These are phyloP conservation scores for Orientallactaga sibirica DNA, from an alignment of 2,797 vertebrate species.

Conservation along the genomic window DNA sequence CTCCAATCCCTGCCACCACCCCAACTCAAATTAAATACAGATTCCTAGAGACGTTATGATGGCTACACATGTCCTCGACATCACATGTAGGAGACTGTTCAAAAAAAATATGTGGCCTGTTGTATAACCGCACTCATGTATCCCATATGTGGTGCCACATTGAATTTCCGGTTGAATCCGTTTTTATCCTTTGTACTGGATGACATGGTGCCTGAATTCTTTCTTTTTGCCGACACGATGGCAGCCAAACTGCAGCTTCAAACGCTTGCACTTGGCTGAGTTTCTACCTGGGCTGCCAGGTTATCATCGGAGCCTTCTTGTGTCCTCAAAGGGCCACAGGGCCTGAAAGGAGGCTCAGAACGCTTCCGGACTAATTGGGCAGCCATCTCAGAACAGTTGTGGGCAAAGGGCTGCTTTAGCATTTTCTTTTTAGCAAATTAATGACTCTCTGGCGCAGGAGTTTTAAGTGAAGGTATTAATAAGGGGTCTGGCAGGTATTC, in stretches of 20 bases:
- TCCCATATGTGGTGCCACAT: constrained; percentile 98
- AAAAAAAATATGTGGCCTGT: constrained; percentile 91
- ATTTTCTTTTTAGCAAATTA: constrained; percentile 88
- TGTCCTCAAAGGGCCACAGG: constrained; percentile 92
- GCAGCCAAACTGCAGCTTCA: constrained; percentile 94
- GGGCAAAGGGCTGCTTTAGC: constrained; percentile 88
- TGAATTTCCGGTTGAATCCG: constrained; percentile 95
- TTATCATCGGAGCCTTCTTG: constrained; percentile 91
- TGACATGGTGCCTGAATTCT: constrained; percentile 94
- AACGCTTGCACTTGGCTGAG: constrained; percentile 91
- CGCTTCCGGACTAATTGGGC: constrained; percentile 88
- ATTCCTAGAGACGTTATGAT: constrained; percentile 93
- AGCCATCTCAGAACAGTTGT: constrained; percentile 88
- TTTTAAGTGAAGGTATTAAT: constrained; percentile 93
- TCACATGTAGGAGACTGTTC: constrained; percentile 94
- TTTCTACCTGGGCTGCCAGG: constrained; percentile 95
- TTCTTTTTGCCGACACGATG: constrained; percentile 92
- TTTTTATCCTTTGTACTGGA: constrained; percentile 94
- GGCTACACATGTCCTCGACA: constrained; percentile 96
- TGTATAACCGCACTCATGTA: constrained; percentile 95
- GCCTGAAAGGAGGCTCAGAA: constrained; percentile 90
- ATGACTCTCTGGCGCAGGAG: constrained; percentile 89
- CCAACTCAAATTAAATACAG: constrained; percentile 94
- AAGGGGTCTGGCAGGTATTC: constrained; percentile 93
- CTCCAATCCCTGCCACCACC: constrained; percentile 91